Evolutionary conservation across 1,140 invertebrate genomes (phyloP).

Genomic region (Melipona quadrifasciata): DNA sequence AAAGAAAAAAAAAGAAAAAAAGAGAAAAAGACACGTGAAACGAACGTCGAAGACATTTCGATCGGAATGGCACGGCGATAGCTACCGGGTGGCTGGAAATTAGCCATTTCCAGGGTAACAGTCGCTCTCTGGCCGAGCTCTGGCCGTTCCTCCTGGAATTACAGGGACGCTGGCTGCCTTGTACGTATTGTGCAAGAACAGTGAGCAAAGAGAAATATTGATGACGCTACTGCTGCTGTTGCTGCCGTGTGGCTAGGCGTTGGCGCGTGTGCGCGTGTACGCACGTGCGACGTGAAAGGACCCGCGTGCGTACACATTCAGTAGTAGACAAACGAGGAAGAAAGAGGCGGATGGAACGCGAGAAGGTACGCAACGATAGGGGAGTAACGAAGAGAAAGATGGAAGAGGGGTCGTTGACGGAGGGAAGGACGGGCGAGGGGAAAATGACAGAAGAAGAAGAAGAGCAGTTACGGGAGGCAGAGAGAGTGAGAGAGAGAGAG

Average conservation of each 20-base stretch:
- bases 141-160: slow-evolving; percentile 61
- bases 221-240: slow-evolving; percentile 68
- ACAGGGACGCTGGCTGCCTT: slow-evolving; percentile 61
- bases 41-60: too few relatives aligned
- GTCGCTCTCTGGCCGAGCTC: slow-evolving; percentile 54
- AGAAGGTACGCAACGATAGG: slow-evolving; percentile 45
- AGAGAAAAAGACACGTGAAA: too few relatives aligned
- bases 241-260: slow-evolving; percentile 69
- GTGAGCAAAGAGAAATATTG: slow-evolving; percentile 81
- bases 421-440: slow-evolving; percentile 14
- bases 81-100: slow-evolving; percentile 56
- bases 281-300: slow-evolving; percentile 55
- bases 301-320: slow-evolving; percentile 54
- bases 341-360: slow-evolving; percentile 34
- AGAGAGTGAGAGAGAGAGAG: slow-evolving; percentile 67
- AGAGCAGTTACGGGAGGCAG: neutral
- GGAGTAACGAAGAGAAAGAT: slow-evolving; percentile 40
- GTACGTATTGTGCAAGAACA: slow-evolving; percentile 78
- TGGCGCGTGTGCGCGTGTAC: slow-evolving; percentile 29
- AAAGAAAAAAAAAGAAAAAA: too few relatives aligned
- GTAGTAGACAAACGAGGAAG: slow-evolving; percentile 42
- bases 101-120: slow-evolving; percentile 66
- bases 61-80: neutral
- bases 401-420: slow-evolving; percentile 51
- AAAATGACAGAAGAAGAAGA: slow-evolving; percentile 11